Base-by-base conservation (phyloP, 2,888 invertebrate species). In the Prosopocoilus inquinatus region DNA sequence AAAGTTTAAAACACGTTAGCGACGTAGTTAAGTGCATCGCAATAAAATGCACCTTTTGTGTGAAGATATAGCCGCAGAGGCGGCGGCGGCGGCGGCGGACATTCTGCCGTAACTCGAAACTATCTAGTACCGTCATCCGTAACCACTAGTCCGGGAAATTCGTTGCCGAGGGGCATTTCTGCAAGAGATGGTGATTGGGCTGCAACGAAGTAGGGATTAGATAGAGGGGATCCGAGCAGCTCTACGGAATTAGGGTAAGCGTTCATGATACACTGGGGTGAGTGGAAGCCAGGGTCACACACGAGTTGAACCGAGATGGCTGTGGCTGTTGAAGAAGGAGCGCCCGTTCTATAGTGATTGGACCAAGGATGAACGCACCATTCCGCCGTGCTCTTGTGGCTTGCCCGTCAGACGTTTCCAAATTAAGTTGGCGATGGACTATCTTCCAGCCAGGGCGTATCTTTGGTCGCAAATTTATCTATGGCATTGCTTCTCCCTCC, bases 171-270 rank as follows among this genome's bases (percentile, higher is more conserved):
- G 61, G 64, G 64, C 59, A 63, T 63, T 65, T 62, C 63, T 61
- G 64, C 57, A 63, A 63, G 64, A 63, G 64, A 66, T 65, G 66
- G 66, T 66, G 66, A 66, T 66, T 66, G 66, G 66, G 58, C 60
- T 58, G 63, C 62, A 61, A 53, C 63, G 59, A 60, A 59, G 61
- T 58, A 56, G 59, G 63, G 64, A 64, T 64, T 65, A 62, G 62
- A 60, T 55, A 47, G 53, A 49, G 50, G 60, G 50, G 60, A 53
- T 57, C 54, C 53, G 57, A 53, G 61, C 58, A 57, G 58, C 33
- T 47, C 34, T 34, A 47, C 47, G 47, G 47, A 47, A 62, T 62
- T 62, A 47, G 47, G 47, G 47, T 47, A 47, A 47, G 47, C 47
- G 47, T 47, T 47, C 47, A 33, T 47, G 47, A 47, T 47, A 47